A percentile compares a stretch with the other conserved stretches of the same genome.
phyloP scores from a whole-genome alignment of 2,113 vertebrate species.

The Lipophrys pholis region DNA sequence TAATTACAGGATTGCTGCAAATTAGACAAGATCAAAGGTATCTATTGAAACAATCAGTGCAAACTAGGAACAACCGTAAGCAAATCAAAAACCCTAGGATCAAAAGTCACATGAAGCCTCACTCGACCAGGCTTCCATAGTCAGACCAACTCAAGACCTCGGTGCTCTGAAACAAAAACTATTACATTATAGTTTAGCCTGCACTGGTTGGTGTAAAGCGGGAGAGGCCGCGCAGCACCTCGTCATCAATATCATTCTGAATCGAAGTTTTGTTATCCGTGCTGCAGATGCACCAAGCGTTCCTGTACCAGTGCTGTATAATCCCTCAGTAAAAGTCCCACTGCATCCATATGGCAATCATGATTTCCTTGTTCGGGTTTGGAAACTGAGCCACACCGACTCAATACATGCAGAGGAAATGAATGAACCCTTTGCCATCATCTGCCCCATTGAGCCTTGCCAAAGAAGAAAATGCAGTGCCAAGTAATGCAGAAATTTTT shows the following conservation, averaged over 20 bases:
- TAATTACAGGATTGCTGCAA: too few relatives aligned
- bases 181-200: too few relatives aligned
- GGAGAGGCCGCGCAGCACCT: background rate
- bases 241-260: background rate
- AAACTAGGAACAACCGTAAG: too few relatives aligned
- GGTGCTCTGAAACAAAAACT: too few relatives aligned
- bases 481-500: slow-evolving; percentile 22
- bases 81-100: too few relatives aligned
- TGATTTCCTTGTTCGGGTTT: slow-evolving; percentile 7
- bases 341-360: background rate
- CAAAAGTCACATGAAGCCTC: too few relatives aligned
- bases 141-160: too few relatives aligned
- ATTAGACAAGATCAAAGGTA: too few relatives aligned
- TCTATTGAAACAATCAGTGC: too few relatives aligned
- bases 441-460: slow-evolving; percentile 23
- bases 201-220: too few relatives aligned
- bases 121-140: too few relatives aligned
- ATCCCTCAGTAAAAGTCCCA: background rate
- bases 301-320: background rate
- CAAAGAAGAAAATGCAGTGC: slow-evolving; percentile 14
- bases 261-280: background rate
- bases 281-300: background rate
- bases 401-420: slow-evolving; percentile 42
- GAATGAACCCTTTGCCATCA: slow-evolving; percentile 32
- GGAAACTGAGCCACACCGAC: slow-evolving; percentile 7